Evolutionary conservation across 2,113 vertebrate genomes (phyloP).

Genomic region (Antigone vipio): DNA sequence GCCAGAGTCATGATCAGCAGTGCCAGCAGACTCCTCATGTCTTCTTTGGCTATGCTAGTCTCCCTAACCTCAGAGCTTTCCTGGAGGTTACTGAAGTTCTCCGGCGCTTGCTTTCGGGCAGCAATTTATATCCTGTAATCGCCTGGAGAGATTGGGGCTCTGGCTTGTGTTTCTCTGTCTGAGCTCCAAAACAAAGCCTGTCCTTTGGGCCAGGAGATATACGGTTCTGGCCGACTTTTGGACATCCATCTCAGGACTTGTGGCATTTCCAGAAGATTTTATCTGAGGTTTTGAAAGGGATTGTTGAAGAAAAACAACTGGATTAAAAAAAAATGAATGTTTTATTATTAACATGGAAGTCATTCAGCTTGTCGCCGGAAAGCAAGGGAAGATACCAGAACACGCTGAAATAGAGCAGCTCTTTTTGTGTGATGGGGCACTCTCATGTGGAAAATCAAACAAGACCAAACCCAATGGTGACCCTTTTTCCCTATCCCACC

Average conservation of each 20-base stretch:
- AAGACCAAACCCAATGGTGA: neutral
- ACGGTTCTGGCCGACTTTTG: neutral
- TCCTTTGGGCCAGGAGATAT: neutral
- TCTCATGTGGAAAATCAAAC: neutral
- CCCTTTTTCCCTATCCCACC: neutral
- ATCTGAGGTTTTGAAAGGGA: neutral
- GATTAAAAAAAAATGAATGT: neutral
- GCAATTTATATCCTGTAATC: conserved; percentile 51
- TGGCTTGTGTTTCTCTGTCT: conserved; percentile 13
- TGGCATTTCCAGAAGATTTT: conserved; percentile 38
- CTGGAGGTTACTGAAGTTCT: conserved; percentile 19
- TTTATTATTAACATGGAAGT: conserved; percentile 3
- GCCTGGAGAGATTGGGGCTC: neutral
- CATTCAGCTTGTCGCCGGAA: neutral
- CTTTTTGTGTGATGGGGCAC: neutral
- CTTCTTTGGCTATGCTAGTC: neutral
- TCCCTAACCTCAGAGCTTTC: neutral
- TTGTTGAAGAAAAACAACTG: conserved; percentile 11
- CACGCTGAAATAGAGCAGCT: neutral
- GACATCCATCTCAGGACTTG: neutral
- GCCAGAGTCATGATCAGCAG: neutral
- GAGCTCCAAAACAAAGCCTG: neutral
- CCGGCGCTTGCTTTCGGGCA: neutral
- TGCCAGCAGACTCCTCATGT: conserved; percentile 45
- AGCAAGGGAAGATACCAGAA: neutral